Base-by-base conservation (phyloP, 2,113 vertebrate genomes). In the Phodopus roborovskii region DNA sequence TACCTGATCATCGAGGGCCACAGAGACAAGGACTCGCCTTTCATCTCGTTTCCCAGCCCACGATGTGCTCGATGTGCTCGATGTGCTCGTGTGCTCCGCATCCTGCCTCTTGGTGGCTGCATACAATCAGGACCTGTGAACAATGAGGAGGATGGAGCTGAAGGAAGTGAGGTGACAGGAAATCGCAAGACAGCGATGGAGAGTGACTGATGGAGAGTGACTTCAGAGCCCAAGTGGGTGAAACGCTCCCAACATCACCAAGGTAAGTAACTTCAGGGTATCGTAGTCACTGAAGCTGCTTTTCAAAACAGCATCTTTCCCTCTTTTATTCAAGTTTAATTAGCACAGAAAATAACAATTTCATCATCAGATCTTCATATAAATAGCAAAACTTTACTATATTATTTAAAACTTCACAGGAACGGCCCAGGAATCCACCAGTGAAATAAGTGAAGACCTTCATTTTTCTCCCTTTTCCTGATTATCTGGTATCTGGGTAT, bases 371-470 rank as follows among this genome's bases (percentile, higher is more conserved):
- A 87, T 70, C n/a, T 70, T 50, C 66, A 56, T 56, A 50, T 36
- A 50, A 53, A 68, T 19, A 68, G 13, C 42, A 68, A 12, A 85
- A 50, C 42, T 56, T 56, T 56, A 56, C 53, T 56, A 56, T 56
- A 68, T 60, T 83, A 96, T 90, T 93, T 90, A 79, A 94, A 88
- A 81, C 60, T 39, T 74, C 39, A 68, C 48, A 78, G 84, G 75
- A 92, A 88, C 93, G 95, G 75, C 26, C 33, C 50, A 79, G 30
- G 42, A 39, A 50, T 56, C 53, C 42, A 82, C 45, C 28, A 36
- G 30, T 60, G 94, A 94, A 92, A 45, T 62, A 88, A 95, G 88
- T 60, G 33, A 20, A 93, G 45, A 94, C 77, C 87, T 33, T 39
- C 24, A 66, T 39, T 71, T 92, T 66, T 33, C 45, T 60, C 19